These are phyloP conservation scores for Machimus rusticus DNA, from an alignment of 2,888 invertebrate species.

Conservation along the genomic window DNA sequence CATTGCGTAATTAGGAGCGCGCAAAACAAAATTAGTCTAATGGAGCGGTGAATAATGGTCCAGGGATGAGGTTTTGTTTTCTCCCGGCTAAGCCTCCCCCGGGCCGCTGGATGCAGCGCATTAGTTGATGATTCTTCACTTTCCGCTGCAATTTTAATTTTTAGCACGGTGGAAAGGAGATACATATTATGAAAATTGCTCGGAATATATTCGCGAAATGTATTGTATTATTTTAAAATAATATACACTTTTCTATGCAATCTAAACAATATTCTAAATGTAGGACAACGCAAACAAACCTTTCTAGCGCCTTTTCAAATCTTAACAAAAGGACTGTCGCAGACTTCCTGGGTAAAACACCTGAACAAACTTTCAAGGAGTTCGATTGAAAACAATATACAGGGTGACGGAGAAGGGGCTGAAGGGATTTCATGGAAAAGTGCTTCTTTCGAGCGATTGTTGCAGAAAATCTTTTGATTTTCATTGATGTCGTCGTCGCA, in stretches of 20 bases:
- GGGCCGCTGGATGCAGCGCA: neutral
- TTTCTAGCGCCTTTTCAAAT: neutral
- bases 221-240: neutral
- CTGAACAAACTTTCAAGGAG: neutral
- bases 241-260: neutral
- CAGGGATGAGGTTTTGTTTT: constrained; percentile 41
- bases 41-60: constrained; percentile 42
- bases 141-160: neutral
- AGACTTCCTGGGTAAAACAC: neutral
- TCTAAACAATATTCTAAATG: neutral
- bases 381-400: neutral
- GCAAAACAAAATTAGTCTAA: constrained; percentile 42
- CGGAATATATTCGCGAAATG: neutral
- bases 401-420: neutral
- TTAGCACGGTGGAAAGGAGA: neutral
- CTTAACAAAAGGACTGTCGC: neutral
- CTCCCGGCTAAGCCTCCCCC: neutral
- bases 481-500: neutral
- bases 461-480: neutral
- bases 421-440: neutral
- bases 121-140: neutral
- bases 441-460: neutral
- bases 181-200: neutral
- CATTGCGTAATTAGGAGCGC: constrained; percentile 40
- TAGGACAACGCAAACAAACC: neutral